Evolutionary conservation across 2,888 invertebrate species (phyloP).

Genomic region (Uropetala carovei): DNA sequence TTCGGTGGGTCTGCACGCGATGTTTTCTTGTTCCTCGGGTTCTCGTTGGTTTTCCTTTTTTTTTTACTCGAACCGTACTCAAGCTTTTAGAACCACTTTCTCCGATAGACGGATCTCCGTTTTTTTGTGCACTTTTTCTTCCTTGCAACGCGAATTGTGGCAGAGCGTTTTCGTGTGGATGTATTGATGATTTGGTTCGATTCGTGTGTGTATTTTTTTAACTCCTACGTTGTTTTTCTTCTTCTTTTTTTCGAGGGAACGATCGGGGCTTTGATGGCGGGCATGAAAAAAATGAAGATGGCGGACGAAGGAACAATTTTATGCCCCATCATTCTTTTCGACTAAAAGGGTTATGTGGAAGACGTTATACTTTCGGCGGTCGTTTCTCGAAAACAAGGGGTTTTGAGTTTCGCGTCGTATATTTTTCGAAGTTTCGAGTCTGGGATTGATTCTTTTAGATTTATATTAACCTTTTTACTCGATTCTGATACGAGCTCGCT

Average conservation of each 20-base stretch:
- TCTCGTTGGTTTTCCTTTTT: not conserved
- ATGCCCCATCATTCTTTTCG: constrained; percentile 8
- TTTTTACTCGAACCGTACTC: not conserved
- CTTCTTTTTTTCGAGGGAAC: not conserved
- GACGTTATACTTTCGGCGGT: not conserved
- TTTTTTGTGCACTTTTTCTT: not conserved
- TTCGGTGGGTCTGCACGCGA: constrained; percentile 29
- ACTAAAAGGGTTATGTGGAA: not conserved
- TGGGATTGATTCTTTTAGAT: not conserved
- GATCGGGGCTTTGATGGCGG: constrained; percentile 8
- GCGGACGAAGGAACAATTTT: not conserved
- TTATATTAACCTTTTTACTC: not conserved
- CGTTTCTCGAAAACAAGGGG: not conserved
- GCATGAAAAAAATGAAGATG: not conserved
- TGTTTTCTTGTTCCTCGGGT: not conserved
- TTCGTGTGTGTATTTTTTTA: not conserved
- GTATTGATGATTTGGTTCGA: not conserved
- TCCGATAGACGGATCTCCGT: not conserved
- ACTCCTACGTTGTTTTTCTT: not conserved
- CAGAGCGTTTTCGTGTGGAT: not conserved
- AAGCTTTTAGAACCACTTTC: not conserved
- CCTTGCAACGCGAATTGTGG: not conserved
- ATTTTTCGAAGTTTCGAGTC: not conserved
- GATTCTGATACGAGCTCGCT: not conserved
- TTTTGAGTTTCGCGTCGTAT: not conserved